phyloP scores from a whole-genome alignment of 2,797 vertebrate species.

The Crenichthys baileyi region DNA sequence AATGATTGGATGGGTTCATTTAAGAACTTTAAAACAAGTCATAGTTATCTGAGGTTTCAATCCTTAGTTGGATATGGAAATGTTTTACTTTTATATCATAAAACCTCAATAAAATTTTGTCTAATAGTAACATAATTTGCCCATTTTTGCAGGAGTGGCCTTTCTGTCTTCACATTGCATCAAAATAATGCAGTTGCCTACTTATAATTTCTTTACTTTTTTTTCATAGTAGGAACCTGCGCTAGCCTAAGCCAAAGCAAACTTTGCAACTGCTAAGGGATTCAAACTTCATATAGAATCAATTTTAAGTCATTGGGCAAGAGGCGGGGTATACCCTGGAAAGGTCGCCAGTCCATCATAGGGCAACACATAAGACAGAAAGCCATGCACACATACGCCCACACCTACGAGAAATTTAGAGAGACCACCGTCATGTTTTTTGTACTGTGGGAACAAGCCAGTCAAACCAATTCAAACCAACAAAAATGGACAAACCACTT shows the following conservation, averaged over 20 bases:
- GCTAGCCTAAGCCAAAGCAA: not conserved
- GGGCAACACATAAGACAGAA: no score
- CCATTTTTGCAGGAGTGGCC: not conserved
- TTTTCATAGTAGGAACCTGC: no score
- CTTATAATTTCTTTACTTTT: no score
- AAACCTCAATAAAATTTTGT: not conserved
- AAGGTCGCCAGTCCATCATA: no score
- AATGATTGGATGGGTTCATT: conserved; percentile 4
- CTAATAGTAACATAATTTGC: not conserved
- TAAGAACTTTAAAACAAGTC: not conserved
- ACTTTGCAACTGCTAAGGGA: not conserved
- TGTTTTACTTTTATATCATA: not conserved
- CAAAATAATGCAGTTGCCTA: not conserved
- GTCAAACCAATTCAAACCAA: no score
- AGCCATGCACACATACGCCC: no score
- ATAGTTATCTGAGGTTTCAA: not conserved
- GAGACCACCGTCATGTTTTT: no score
- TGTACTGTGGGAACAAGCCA: no score
- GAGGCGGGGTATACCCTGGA: no score
- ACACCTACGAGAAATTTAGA: no score
- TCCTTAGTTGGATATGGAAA: not conserved
- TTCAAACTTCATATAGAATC: not conserved
- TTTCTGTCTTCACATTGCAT: not conserved
- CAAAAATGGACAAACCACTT: no score
- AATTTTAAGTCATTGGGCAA: no score